Evolutionary conservation across 1,140 invertebrate species (phyloP), one percentile per base, ranked within the genome.

Genomic region (Amphibalanus amphitrite): DNA sequence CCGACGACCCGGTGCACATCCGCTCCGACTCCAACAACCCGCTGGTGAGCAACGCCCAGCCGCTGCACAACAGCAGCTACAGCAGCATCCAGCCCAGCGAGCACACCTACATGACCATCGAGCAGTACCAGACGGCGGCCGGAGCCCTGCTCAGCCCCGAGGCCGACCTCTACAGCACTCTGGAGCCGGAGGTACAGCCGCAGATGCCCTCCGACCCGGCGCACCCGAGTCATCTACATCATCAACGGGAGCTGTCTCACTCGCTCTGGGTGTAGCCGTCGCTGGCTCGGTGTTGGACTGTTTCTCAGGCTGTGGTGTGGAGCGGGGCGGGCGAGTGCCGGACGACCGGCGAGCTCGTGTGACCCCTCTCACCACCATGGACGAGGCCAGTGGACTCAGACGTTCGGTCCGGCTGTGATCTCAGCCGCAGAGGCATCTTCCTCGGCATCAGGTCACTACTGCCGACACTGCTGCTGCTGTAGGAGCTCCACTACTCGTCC

Each of bases 71-170:
- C 47, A 59, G 47, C 47, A 59, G 47, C 47, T 59, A 59, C 47
- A 59, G 47, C 47, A 59, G 47, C 47, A 59, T 59, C 47, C 47
- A 67, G n/a, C 65, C 65, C 65, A 67, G 65, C 65, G 65, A 67
- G 65, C 65, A 67, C 65, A 28, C 28, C 23, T 67, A 67, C 65
- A 67, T 67, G 65, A 67, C 65, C 10, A 67, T 67, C 65, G 65
- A 67, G 26, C 65, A 67, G 23, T 67, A 67, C 65, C n/a, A 28
- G 28, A 28, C 47, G 47, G 47, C 47, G 6, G 47, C 47, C 47
- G 47, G 47, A 59, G 10, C 10, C 17, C 47, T 13, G 47, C 47
- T 59, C 10, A 15, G 33, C 33, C 4, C 15, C 33, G 33, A 59
- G 17, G 47, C 47, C 47, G 47, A 59, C 13, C 47, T 59, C 13